Base-by-base conservation (phyloP, 2,888 invertebrate genomes). In the Anticlea derivata region DNA sequence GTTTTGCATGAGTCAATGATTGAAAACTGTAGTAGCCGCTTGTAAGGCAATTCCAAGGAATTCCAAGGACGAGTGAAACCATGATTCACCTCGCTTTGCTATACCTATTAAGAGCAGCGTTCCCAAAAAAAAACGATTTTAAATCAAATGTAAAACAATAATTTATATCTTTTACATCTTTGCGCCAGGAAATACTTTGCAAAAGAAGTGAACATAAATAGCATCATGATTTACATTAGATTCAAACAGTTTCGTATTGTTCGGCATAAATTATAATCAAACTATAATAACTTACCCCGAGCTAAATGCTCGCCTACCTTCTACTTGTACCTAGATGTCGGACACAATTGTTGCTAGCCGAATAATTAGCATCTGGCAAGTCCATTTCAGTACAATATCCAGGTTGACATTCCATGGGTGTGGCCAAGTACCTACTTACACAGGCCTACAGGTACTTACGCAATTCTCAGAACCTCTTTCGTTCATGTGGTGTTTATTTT, bases 401-500 rank as follows among this genome's bases (percentile, higher is more conserved):
- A 50, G 48, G 48, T 58, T 53, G 10, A 49, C 61, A 66, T 70
- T 65, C 59, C 59, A 49, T 44, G 49, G 58, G 55, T 54, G 61
- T 58, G 60, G 63, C 57, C 50, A 49, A 60, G 58, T 38, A 13
- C 23, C 37, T 22, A 41, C 38, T 7, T 37, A 39, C 41, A 50
- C 22, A 48, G 6, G 23, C 13, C 20, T 40, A 12, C 26, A 39
- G 38, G 44, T 35, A 45, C 37, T 58, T 54, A 40, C 35, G 50
- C 58, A 60, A 57, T 81, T 78, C 78, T 65, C 23, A 68, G 79
- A 80, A 81, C 55, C 59, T 56, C 62, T 68, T 69, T 61, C 70
- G 56, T 58, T 34, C 61, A 48, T 54, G 51, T 51, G 63, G 63
- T 66, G 60, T 76, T 73, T 70, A 61, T 67, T 59, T 70, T 73